phyloP scores from a whole-genome alignment of 2,888 invertebrate species.

The Itoplectis maculator region DNA sequence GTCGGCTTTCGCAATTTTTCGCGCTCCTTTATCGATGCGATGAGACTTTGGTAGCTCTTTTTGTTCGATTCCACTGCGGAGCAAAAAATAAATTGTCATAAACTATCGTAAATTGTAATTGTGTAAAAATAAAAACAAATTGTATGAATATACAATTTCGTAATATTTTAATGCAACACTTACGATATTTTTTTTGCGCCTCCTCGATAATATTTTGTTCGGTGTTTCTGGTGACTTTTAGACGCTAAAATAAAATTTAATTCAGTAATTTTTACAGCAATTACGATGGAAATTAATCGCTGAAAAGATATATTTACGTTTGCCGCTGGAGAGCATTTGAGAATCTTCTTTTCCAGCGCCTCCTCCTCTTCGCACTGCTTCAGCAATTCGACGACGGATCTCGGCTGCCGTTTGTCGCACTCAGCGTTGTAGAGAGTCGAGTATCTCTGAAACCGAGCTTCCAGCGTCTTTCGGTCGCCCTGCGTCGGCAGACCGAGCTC shows the following conservation, averaged over 20 bases:
- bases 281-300: slow-evolving; percentile 11
- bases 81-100: slow-evolving; percentile 45
- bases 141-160: too few species aligned
- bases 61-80: slow-evolving; percentile 81
- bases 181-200: slow-evolving; percentile 83
- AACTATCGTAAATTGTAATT: slow-evolving; percentile 26
- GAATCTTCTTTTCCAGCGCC: slow-evolving; percentile 78
- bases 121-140: too few species aligned
- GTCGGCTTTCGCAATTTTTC: slow-evolving; percentile 63
- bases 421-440: slow-evolving; percentile 84
- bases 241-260: slow-evolving; percentile 73
- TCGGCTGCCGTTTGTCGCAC: slow-evolving; percentile 84
- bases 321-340: slow-evolving; percentile 60
- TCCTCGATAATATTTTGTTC: slow-evolving; percentile 83
- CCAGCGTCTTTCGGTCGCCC: slow-evolving; percentile 84
- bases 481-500: slow-evolving; percentile 84
- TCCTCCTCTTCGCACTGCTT: slow-evolving; percentile 84
- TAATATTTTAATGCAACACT: slow-evolving; percentile 68
- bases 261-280: slow-evolving; percentile 8
- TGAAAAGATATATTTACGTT: slow-evolving; percentile 44
- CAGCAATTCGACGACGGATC: slow-evolving; percentile 82
- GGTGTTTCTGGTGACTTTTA: slow-evolving; percentile 80
- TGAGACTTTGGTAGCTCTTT: slow-evolving; percentile 80
- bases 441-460: slow-evolving; percentile 82
- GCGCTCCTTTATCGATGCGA: slow-evolving; percentile 79